A percentile compares a stretch with the other conserved stretches of the same genome.
Conservation (phyloP, 2,888 invertebrate species). For the Drosophila merina region DNA sequence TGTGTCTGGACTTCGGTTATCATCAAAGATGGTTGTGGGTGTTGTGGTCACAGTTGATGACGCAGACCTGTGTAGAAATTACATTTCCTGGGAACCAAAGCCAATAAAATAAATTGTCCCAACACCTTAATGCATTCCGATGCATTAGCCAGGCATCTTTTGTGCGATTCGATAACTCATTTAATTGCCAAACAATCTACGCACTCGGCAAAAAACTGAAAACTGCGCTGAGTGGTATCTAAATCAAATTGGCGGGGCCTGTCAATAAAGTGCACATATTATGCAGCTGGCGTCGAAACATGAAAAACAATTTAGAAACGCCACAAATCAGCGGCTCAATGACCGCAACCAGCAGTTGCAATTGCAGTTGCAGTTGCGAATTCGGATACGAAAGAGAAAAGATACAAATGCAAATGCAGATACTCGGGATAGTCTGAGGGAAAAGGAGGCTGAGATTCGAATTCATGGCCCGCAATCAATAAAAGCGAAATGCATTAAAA, state of each 20-base stretch:
- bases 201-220: constrained; percentile 45
- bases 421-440: constrained; percentile 15
- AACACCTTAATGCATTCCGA: constrained; percentile 15
- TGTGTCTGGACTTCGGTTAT: neutral
- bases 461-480: constrained; percentile 62
- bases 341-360: constrained; percentile 54
- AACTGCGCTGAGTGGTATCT: constrained; percentile 41
- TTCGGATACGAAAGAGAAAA: constrained; percentile 35
- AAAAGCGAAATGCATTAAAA: constrained; percentile 68
- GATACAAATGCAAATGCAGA: constrained; percentile 31
- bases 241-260: constrained; percentile 49
- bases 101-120: constrained; percentile 3
- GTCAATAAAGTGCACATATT: constrained; percentile 69
- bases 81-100: neutral
- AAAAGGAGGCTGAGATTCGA: constrained; percentile 35
- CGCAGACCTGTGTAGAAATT: neutral
- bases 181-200: constrained; percentile 39
- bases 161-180: constrained; percentile 17
- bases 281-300: constrained; percentile 74
- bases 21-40: neutral
- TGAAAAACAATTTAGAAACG: constrained; percentile 77
- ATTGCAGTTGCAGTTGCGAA: constrained; percentile 60
- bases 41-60: constrained; percentile 5
- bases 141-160: neutral
- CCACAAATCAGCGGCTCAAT: constrained; percentile 78